Conservation (phyloP, 2,888 invertebrate species). For the Allacma fusca region DNA sequence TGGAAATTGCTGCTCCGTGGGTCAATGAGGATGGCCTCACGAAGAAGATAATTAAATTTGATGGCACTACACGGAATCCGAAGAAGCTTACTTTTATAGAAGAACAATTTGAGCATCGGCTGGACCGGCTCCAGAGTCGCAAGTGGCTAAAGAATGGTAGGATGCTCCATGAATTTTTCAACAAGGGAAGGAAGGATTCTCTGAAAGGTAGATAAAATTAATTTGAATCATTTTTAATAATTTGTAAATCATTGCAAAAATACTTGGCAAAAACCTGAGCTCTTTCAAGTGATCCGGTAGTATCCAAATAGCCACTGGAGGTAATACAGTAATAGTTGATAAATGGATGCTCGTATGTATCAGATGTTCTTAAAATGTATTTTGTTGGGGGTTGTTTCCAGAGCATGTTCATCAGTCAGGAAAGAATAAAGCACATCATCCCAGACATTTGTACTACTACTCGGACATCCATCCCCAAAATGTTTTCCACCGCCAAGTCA, state of each 20-base stretch:
- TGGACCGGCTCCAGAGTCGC: conserved; percentile 71
- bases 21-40: conserved; percentile 76
- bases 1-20: conserved; percentile 82
- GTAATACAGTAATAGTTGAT: too few relatives aligned
- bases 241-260: neutral
- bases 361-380: neutral
- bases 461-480: conserved; percentile 53
- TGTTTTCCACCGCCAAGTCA: conserved; percentile 53
- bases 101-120: conserved; percentile 73
- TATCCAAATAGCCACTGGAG: too few relatives aligned
- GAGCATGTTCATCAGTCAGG: conserved; percentile 58
- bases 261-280: too few relatives aligned
- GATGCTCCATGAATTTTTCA: conserved; percentile 71
- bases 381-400: neutral
- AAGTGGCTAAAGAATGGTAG: conserved; percentile 68
- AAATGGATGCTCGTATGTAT: too few relatives aligned
- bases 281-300: neutral
- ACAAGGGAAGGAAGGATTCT: conserved; percentile 74
- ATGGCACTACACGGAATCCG: conserved; percentile 70
- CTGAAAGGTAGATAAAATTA: conserved; percentile 66
- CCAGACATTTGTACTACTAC: conserved; percentile 57
- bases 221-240: conserved; percentile 1
- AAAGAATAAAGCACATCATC: conserved; percentile 54
- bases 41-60: conserved; percentile 70
- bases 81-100: conserved; percentile 66